Evolutionary conservation across 2,888 invertebrate species (phyloP), one percentile per base, ranked within the genome.

Genomic region (Rhimphoctona megacephalus): DNA sequence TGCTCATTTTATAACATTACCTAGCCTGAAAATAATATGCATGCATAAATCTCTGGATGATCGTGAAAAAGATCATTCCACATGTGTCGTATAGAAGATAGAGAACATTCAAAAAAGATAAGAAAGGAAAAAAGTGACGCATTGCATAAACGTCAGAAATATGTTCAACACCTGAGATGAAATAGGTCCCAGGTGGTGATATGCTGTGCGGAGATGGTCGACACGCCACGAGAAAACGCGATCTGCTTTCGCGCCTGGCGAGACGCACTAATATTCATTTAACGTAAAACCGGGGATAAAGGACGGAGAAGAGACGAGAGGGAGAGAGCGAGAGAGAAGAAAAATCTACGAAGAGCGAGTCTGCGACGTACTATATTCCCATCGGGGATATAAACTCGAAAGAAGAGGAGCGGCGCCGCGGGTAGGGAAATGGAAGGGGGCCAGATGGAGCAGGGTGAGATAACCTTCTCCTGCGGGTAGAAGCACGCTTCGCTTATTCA

Each of bases 181-280:
- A 66, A 85, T 76, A 57, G 76, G 39, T 72, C 66, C 72, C 81
- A 77, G 76, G 64, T 83, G 82, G 64, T 39, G 81, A 64, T 61
- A 46, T 19, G 70, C 36, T 36, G 77, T 30, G 11, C 43, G 76
- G 66, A 69, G 54, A 73, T 54, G 83, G 72, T 76, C 67, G 74
- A 36, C 61, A 49, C 36, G 46, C 49, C 69, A 17, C 69, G 76
- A 30, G 66, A 36, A 69, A 69, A 76, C 76, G 74, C 76, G 82
- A 76, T 82, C 36, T 82, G 77, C 86, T 88, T 82, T 88, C 66
- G 76, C 82, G 70, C 86, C 85, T 79, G 86, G 89, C 86, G 88
- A 85, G 88, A 89, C 88, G 88, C 92, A 92, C 92, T 92, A 92
- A 92, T 92, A 92, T 92, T 92, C 91, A 92, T 92, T 92, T 91